Evolutionary conservation across 2,797 vertebrate genomes (phyloP).

Genomic region (Halcyon chelicuti): DNA sequence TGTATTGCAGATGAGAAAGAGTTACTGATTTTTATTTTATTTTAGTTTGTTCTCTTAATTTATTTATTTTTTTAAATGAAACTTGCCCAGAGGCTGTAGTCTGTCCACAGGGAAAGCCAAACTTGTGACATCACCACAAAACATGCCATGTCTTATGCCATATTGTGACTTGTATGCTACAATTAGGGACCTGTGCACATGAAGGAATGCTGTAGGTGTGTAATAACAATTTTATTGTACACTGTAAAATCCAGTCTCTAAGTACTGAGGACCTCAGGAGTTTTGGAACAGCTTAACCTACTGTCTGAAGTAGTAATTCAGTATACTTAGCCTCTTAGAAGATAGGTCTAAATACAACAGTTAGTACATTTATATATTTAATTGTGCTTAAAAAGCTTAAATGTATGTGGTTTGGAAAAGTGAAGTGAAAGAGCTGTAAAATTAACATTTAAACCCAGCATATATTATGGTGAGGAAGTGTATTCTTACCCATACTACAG

Average conservation of each 20-base stretch:
- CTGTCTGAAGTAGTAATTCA: background rate
- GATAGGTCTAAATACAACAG: background rate
- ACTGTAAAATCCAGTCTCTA: background rate
- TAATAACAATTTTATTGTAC: background rate
- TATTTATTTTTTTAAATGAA: background rate
- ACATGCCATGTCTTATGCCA: fast-evolving
- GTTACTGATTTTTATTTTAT: background rate
- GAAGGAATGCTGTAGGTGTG: background rate
- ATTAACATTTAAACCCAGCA: background rate
- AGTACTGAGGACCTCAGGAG: background rate
- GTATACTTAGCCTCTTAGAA: background rate
- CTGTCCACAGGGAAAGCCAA: background rate
- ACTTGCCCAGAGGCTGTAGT: background rate
- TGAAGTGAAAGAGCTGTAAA: conserved; percentile 18
- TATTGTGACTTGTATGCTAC: background rate
- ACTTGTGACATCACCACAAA: background rate
- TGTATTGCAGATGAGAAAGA: background rate
- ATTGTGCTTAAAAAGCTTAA: conserved; percentile 6
- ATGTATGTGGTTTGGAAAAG: conserved; percentile 7
- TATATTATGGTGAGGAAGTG: background rate
- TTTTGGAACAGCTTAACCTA: background rate
- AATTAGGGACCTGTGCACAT: background rate
- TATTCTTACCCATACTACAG: background rate
- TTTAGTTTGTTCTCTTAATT: background rate
- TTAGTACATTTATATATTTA: background rate